A percentile compares a stretch with the other conserved stretches of the same genome.
phyloP scores from a whole-genome alignment of 2,888 invertebrate genomes.

The Myathropa florea region DNA sequence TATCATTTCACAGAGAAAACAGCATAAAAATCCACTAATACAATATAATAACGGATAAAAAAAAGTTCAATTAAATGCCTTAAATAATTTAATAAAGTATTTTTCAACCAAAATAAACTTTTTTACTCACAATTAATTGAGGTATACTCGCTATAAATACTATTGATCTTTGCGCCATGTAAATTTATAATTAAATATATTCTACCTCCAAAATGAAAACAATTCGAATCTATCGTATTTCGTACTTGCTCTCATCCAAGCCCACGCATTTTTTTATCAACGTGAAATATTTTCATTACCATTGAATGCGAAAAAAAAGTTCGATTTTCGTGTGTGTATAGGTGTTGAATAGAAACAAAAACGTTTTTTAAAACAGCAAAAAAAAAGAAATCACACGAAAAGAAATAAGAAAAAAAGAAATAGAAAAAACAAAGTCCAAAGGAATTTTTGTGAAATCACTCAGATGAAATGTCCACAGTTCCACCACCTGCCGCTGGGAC shows the following conservation, averaged over 20 bases:
- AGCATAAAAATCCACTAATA: constrained; percentile 41
- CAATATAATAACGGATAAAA: constrained; percentile 39
- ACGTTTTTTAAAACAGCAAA: not conserved
- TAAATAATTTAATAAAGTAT: constrained; percentile 60
- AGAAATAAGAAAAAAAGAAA: not conserved
- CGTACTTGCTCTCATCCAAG: constrained; percentile 16
- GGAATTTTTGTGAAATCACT: constrained; percentile 54
- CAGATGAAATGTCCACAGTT: constrained; percentile 50
- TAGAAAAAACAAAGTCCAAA: constrained; percentile 7
- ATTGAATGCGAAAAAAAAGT: constrained; percentile 45
- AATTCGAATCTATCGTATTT: constrained; percentile 32
- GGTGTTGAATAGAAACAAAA: constrained; percentile 24
- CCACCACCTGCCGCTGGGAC: constrained; percentile 59
- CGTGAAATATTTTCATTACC: constrained; percentile 62
- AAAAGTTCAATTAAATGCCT: constrained; percentile 57
- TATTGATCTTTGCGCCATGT: constrained; percentile 55
- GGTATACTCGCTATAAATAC: constrained; percentile 52
- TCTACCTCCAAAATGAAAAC: not conserved
- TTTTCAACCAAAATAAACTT: constrained; percentile 50
- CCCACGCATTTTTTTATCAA: constrained; percentile 65
- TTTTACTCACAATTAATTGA: constrained; percentile 52
- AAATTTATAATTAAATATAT: constrained; percentile 53
- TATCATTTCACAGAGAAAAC: constrained; percentile 23
- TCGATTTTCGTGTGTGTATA: not conserved
- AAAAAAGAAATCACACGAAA: constrained; percentile 2